Evolutionary conservation across 2,113 vertebrate species (phyloP).

Genomic region (Aphyosemion australe): DNA sequence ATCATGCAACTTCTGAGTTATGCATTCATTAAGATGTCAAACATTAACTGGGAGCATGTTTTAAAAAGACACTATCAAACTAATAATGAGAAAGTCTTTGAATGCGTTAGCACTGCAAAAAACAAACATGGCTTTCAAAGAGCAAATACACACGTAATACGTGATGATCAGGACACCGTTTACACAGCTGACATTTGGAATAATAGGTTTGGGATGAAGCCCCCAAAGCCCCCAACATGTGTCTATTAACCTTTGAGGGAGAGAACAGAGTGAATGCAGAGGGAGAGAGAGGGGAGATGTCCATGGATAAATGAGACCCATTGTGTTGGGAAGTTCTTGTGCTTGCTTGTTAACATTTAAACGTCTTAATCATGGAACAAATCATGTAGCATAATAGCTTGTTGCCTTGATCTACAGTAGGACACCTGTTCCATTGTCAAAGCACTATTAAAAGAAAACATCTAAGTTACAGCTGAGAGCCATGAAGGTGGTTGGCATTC

Average conservation of each 20-base stretch:
- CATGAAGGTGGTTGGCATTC: too few relatives aligned
- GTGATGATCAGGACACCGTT: constrained; percentile 62
- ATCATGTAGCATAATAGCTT: constrained; percentile 10
- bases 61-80: constrained; percentile 11
- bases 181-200: constrained; percentile 70
- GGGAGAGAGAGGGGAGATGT: background rate
- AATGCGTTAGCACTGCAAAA: constrained; percentile 25
- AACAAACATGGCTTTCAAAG: constrained; percentile 57
- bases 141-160: constrained; percentile 67
- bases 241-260: constrained; percentile 42
- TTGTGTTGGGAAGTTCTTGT: background rate
- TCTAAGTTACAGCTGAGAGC: too few relatives aligned
- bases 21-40: constrained; percentile 21
- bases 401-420: too few relatives aligned
- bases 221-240: constrained; percentile 29
- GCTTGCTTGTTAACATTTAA: background rate
- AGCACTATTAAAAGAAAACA: too few relatives aligned
- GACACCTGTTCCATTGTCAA: too few relatives aligned
- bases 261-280: constrained; percentile 11
- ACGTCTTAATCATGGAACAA: constrained; percentile 7
- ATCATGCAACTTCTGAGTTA: background rate
- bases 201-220: constrained; percentile 52
- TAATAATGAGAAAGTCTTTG: constrained; percentile 15
- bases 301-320: background rate
- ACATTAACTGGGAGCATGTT: constrained; percentile 18